These are phyloP conservation scores for Uropsilus gracilis DNA, from an alignment of 2,113 vertebrate species.

Conservation along the genomic window DNA sequence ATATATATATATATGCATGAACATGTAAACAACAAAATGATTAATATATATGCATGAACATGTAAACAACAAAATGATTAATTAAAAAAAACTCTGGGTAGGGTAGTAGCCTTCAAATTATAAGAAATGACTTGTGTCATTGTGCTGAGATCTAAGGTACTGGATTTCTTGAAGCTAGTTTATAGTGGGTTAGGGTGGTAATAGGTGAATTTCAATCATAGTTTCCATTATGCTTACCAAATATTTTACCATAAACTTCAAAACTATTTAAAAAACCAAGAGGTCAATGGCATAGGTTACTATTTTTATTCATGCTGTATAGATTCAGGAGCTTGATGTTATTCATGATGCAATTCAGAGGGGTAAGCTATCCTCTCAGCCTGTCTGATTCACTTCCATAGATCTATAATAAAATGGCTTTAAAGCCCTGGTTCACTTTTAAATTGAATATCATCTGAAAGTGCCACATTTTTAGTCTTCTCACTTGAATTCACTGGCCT, in stretches of 20 bases:
- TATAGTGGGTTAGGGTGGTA: neutral
- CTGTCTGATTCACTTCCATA: rapidly evolving
- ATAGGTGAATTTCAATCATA: neutral
- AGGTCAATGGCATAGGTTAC: rapidly evolving
- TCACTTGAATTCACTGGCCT: neutral
- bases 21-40: too few species aligned
- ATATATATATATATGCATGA: too few species aligned
- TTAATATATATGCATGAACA: too few species aligned
- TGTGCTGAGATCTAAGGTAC: rapidly evolving
- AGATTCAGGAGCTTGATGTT: neutral
- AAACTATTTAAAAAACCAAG: neutral
- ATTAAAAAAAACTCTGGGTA: neutral
- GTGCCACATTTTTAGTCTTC: neutral
- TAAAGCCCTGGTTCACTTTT: neutral
- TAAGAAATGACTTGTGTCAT: neutral
- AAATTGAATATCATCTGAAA: neutral
- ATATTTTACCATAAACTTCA: neutral
- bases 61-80: too few species aligned
- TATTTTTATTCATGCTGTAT: neutral
- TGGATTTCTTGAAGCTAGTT: neutral
- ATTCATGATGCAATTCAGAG: rapidly evolving
- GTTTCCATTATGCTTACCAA: neutral
- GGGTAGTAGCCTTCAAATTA: neutral
- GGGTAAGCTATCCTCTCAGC: rapidly evolving
- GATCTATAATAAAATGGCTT: neutral